Evolutionary conservation across 2,888 invertebrate genomes (phyloP).

Genomic region (Caenorhabditis sinica): DNA sequence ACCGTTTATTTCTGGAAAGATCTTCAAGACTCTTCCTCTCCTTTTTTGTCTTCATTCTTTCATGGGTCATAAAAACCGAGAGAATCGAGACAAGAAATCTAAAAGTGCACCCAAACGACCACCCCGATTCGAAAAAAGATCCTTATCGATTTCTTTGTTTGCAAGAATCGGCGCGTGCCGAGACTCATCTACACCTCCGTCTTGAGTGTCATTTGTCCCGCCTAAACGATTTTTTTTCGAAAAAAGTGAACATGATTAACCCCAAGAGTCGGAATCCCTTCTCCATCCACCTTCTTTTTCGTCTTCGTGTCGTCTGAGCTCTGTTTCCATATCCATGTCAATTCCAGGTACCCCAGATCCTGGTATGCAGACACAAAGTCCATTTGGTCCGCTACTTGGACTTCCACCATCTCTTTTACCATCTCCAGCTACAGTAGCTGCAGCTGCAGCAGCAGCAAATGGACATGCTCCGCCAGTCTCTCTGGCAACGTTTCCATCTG

Average conservation of each 20-base stretch:
- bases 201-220: constrained; percentile 27
- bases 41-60: not conserved
- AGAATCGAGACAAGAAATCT: constrained; percentile 42
- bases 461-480: constrained; percentile 41
- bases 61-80: constrained; percentile 42
- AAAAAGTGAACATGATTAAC: constrained; percentile 25
- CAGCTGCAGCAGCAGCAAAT: constrained; percentile 22
- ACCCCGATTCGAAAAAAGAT: constrained; percentile 44
- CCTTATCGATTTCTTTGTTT: constrained; percentile 56
- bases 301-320: not conserved
- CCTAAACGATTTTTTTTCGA: constrained; percentile 22
- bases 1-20: not conserved
- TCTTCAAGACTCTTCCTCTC: constrained; percentile 8
- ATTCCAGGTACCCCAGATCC: constrained; percentile 38
- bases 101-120: constrained; percentile 46
- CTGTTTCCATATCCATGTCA: not conserved
- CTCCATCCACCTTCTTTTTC: not conserved
- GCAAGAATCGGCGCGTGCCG: constrained; percentile 56
- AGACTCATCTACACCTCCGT: constrained; percentile 47
- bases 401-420: constrained; percentile 34
- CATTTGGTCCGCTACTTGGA: constrained; percentile 58
- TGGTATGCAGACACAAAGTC: constrained; percentile 60
- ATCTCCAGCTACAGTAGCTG: constrained; percentile 37
- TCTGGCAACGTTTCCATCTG: constrained; percentile 67
- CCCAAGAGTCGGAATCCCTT: not conserved